Evolutionary conservation across 2,888 invertebrate genomes (phyloP), one percentile per base, ranked within the genome.

Genomic region (Panopea generosa): DNA sequence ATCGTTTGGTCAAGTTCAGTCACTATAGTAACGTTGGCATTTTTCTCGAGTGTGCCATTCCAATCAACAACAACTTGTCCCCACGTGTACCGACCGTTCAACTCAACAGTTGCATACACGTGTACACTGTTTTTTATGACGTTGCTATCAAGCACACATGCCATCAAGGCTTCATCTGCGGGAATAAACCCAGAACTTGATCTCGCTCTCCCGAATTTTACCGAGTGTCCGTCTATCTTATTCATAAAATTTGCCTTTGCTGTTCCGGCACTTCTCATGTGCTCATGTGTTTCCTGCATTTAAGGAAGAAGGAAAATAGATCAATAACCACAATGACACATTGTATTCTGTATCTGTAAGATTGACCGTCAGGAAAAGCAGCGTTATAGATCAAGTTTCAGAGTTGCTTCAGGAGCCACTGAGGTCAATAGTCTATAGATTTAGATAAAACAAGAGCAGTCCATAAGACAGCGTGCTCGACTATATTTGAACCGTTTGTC

Each of bases 31-130:
- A 81, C 77, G 50, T 81, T 81, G 14, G 59, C 47, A 9, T 16
- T n/a, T 29, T 77, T 71, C 3, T 55, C 55, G 0, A 50, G 6
- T 22, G 14, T 50, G 16, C 59, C 49, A 7, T 60, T 33, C 83
- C 83, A 83, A 52, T 83, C 78, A 3, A 83, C 74, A 22, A 81
- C 69, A 70, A 81, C 63, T 38, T 83, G 83, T 52, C 81, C 83
- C 18, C 38, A 60, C 2, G 83, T 78, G 9, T 69, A 59, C 45
- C 63, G 27, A 3, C 83, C 81, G 47, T 61, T 50, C 0, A 65
- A 52, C 63, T 81, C 81, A 7, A 83, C 81, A 2, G 71, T 69
- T 16, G 67, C 71, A 43, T 81, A 70, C 11, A 60, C 66, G 24
- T 67, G 63, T 16, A 62, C 53, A 22, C 65, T 71, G 14, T 68